Evolutionary conservation across 2,797 vertebrate genomes (phyloP).

Genomic region (Clarias pachynema): DNA sequence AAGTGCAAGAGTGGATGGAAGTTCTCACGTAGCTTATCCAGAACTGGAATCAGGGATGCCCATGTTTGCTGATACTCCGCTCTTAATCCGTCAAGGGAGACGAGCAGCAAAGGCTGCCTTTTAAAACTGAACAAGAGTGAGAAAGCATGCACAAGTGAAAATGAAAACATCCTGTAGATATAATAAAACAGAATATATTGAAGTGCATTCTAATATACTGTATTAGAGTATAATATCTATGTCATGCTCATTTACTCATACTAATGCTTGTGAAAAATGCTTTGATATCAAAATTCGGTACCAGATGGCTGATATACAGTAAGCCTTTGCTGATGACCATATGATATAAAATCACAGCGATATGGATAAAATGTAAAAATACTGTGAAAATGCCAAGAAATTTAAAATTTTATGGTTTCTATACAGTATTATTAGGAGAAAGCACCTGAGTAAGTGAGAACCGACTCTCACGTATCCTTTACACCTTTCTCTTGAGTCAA

Average conservation of each 20-base stretch:
- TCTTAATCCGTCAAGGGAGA: constrained; percentile 77
- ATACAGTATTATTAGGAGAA: background rate
- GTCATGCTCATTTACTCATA: background rate
- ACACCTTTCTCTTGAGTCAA: background rate
- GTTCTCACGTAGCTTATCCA: constrained; percentile 73
- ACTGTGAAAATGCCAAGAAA: background rate
- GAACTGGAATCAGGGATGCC: constrained; percentile 65
- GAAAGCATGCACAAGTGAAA: too few relatives aligned
- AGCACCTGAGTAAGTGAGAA: too few relatives aligned
- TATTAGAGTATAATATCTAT: background rate
- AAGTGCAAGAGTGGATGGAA: background rate
- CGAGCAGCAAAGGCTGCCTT: constrained; percentile 71
- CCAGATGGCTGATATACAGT: background rate
- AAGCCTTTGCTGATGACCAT: background rate
- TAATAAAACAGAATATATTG: background rate
- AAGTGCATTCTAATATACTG: background rate
- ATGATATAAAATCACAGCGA: background rate
- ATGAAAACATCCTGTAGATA: too few relatives aligned
- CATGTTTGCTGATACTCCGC: constrained; percentile 74
- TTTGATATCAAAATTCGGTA: background rate
- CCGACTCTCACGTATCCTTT: background rate
- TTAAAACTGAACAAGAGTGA: constrained; percentile 58
- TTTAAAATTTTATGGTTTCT: background rate
- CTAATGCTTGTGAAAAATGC: background rate
- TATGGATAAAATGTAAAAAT: too few relatives aligned